A percentile compares a stretch with the other conserved stretches of the same genome.
Conservation (phyloP, 2,888 invertebrate genomes). For the Eupithecia pulchellata region DNA sequence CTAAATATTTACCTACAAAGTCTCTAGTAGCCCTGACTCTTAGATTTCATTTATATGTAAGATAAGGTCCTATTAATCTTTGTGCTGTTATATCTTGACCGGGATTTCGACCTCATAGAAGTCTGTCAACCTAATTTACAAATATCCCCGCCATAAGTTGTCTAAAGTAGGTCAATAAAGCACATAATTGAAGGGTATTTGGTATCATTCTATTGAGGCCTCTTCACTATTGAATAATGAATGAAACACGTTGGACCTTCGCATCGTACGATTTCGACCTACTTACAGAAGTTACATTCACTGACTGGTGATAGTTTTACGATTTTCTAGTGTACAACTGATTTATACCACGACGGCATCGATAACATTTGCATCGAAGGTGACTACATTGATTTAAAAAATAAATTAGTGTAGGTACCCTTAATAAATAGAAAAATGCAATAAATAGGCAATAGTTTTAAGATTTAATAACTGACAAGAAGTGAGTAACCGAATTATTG, state of each 20-base stretch:
- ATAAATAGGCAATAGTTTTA: too few relatives aligned
- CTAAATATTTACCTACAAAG: too few relatives aligned
- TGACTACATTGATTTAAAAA: too few relatives aligned
- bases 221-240: constrained; percentile 8
- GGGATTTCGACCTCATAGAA: background rate
- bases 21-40: too few relatives aligned
- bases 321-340: background rate
- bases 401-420: too few relatives aligned
- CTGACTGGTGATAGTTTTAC: background rate
- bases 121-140: background rate
- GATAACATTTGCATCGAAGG: background rate
- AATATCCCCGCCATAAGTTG: background rate
- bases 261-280: constrained; percentile 4
- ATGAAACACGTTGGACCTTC: constrained; percentile 4
- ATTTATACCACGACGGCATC: background rate
- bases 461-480: too few relatives aligned
- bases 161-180: constrained; percentile 2
- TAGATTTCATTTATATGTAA: too few relatives aligned
- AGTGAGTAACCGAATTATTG: too few relatives aligned
- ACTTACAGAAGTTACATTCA: background rate
- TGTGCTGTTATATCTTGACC: background rate
- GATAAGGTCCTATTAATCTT: too few relatives aligned
- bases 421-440: too few relatives aligned
- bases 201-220: background rate
- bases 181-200: background rate